Base-by-base conservation (phyloP, 1,140 invertebrate species). In the Drosophila suzukii region DNA sequence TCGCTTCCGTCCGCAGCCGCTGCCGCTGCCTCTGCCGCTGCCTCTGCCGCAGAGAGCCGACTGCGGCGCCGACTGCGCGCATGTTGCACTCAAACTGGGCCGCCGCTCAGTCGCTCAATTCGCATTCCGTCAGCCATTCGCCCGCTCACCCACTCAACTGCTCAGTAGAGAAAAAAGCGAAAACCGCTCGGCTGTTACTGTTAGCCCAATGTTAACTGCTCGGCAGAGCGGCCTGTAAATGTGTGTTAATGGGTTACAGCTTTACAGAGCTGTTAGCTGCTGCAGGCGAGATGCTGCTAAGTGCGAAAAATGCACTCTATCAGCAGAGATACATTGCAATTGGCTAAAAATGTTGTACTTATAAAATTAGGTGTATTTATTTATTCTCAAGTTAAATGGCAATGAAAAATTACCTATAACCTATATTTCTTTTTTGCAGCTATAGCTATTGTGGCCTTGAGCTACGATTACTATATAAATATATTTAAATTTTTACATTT, bases 41-140 rank as follows among this genome's bases (percentile, higher is more conserved):
- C 20, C 20, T 20, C 20, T 17, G 55, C 39, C 4, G 27, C 24
- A 20, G 73, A 84, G 81, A 75, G 55, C 10, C 55, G 34, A 27
- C 47, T 5, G 15, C 57, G 70, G 46, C 59, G 44, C 50, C 58
- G 44, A 54, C 60, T 58, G 57, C 71, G 83, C 83, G 83, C 84
- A 86, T 81, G 75, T 79, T 88, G 84, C 83, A 86, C 83, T 86
- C 83, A 73, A 82, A 78, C 20, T 44, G 49, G n/a, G 12, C 59
- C 17, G 36, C n/a, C 59, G 59, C 67, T 78, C 75, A 73, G 7
- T 70, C 62, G 63, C 49, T 75, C 61, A 59, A 30, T 13, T 34
- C 70, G 51, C 53, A 30, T 7, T 34, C 65, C 30, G 53, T 41
- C 32, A 46, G 30, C 30, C 56, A 68, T 24, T 66, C 47, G 34